A percentile compares a stretch with the other conserved stretches of the same genome.
These are phyloP conservation scores for Aspidapion aeneum DNA, from an alignment of 2,888 invertebrate genomes.

Conservation along the genomic window DNA sequence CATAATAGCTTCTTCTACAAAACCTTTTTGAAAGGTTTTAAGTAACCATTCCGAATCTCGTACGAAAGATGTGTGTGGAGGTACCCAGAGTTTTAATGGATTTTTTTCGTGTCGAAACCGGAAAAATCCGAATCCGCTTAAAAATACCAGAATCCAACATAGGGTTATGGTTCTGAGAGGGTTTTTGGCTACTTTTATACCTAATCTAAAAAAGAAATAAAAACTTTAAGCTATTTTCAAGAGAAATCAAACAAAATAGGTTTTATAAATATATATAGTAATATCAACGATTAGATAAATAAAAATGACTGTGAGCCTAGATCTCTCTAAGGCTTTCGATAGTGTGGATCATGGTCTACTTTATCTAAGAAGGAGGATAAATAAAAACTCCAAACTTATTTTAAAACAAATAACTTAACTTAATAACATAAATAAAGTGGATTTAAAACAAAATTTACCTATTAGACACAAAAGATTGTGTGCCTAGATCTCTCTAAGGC, in stretches of 20 bases:
- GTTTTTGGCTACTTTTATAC: slow-evolving; percentile 56
- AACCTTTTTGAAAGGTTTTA: slow-evolving; percentile 60
- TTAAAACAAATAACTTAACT: too few relatives aligned
- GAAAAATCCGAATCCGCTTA: slow-evolving; percentile 60
- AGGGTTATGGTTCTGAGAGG: slow-evolving; percentile 59
- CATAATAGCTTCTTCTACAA: slow-evolving; percentile 59
- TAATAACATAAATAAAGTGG: too few relatives aligned
- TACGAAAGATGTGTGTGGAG: slow-evolving; percentile 66
- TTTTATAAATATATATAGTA: too few relatives aligned
- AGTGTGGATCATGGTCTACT: too few relatives aligned
- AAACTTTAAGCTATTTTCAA: neutral
- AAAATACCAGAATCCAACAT: slow-evolving; percentile 54
- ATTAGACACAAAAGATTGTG: too few relatives aligned
- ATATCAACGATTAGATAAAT: too few relatives aligned
- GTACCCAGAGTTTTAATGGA: slow-evolving; percentile 74
- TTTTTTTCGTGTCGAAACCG: slow-evolving; percentile 70
- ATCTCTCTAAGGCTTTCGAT: too few relatives aligned
- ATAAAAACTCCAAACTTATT: too few relatives aligned
- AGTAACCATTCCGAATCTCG: slow-evolving; percentile 70
- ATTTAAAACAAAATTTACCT: too few relatives aligned
- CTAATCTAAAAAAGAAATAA: slow-evolving; percentile 50
- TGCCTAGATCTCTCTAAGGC: too few relatives aligned
- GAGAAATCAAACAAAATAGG: neutral
- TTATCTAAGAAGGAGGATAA: too few relatives aligned
- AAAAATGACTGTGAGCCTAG: too few relatives aligned